Evolutionary conservation across 2,113 vertebrate species (phyloP), one percentile per base, ranked within the genome.

Genomic region (Empidonax traillii): DNA sequence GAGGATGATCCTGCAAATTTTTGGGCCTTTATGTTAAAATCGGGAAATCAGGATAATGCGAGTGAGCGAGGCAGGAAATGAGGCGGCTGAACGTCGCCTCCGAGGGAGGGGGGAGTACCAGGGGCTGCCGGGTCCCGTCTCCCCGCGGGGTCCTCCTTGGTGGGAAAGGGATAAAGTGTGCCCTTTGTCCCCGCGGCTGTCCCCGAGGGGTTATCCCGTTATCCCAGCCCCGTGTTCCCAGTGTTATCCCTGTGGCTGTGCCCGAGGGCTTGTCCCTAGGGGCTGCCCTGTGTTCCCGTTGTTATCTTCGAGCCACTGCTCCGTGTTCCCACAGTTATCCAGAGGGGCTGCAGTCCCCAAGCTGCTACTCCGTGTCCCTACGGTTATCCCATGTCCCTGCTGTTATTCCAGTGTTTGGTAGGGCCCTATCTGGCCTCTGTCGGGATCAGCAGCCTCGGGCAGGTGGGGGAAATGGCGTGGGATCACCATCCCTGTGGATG

Each of bases 1-100:
- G 67, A 66, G 68, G 30, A 35, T 89, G 87, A 95, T 33, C 93
- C 93, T 95, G 85, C 82, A 89, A 4, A 85, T 80, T 89, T 85
- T 47, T 1, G 59, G 82, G 90, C 85, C 82, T 90, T 77, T 9
- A 16, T 0, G 35, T 61, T 58, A n/a, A 49, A 66, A 62, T 21
- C 1, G 19, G 55, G 35, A 49, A 39, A 62, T 24, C 0, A 17
- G 85, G 94, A 21, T 71, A 49, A 79, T 1, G 90, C 51, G 35
- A 47, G 9, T 3, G 23, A 23, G 43, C 49, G 83, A 28, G 71
- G 79, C 76, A 78, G 93, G 92, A 90, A 90, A 90, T 77, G 80
- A 90, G 72, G 88, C 56, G 76, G 76, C 86, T 7, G 68, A 18
- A 31, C 20, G 41, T 65, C 62, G 28, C 9, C 41, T 44, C 41